phyloP scores from a whole-genome alignment of 2,797 vertebrate genomes.

The Ceryle rudis region DNA sequence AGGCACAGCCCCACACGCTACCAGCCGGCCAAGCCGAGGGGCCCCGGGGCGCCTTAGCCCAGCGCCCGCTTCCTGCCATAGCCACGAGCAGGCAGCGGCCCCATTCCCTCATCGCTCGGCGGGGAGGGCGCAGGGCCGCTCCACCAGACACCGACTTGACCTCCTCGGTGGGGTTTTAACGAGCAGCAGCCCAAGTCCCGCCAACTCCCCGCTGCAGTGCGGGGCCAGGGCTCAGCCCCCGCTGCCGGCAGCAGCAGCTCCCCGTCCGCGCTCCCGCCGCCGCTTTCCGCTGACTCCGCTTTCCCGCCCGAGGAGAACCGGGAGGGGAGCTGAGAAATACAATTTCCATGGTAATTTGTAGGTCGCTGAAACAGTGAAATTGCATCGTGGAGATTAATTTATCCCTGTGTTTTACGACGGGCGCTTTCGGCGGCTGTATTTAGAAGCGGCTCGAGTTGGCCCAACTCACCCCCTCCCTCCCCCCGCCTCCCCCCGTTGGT shows the following conservation, averaged over 20 bases:
- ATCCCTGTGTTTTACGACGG: not conserved
- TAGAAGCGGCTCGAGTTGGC: not conserved
- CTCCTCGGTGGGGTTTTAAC: fast-evolving
- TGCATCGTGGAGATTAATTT: not conserved
- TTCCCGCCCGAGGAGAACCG: not conserved
- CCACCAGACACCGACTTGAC: fast-evolving
- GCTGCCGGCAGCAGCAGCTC: not conserved
- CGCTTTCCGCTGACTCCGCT: slow-evolving; percentile 5
- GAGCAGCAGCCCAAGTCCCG: not conserved
- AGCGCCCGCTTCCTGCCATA: fast-evolving
- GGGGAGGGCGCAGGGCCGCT: fast-evolving
- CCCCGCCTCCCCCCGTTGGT: too few species aligned
- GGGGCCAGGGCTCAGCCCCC: not conserved
- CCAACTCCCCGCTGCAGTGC: not conserved
- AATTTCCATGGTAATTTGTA: slow-evolving; percentile 62
- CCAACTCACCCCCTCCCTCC: not conserved
- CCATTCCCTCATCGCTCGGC: not conserved
- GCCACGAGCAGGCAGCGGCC: fast-evolving
- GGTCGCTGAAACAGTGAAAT: slow-evolving; percentile 18
- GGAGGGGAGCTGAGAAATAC: not conserved
- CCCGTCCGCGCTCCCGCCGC: fast-evolving
- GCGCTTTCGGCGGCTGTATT: not conserved
- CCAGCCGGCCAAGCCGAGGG: not conserved
- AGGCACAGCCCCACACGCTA: not conserved
- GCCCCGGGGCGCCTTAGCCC: not conserved